Percentiles rank a stretch among this genome's conserved stretches.
These are phyloP conservation scores for Synanthedon tipuliformis DNA, from an alignment of 2,888 invertebrate genomes.

Conservation along the genomic window DNA sequence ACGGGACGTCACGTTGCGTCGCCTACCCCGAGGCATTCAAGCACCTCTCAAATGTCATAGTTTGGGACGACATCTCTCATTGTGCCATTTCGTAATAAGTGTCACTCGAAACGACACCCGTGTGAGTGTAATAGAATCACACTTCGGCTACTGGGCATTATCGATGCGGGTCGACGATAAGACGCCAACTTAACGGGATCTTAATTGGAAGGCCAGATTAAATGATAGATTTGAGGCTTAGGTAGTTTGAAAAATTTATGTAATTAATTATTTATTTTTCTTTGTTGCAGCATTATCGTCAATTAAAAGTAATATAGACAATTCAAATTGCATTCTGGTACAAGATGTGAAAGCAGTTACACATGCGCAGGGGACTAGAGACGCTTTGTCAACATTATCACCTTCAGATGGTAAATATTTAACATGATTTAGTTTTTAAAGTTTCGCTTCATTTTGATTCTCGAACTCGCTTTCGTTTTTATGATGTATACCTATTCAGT, in stretches of 20 bases:
- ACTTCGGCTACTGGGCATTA: conserved; percentile 44
- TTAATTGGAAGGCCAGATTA: conserved; percentile 44
- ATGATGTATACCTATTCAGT: neutral
- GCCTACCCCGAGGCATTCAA: conserved; percentile 34
- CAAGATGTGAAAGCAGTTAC: conserved; percentile 90
- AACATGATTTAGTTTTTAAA: neutral
- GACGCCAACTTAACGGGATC: conserved; percentile 40
- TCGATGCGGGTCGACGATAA: conserved; percentile 43
- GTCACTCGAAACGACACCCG: conserved; percentile 16
- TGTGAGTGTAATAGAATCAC: conserved; percentile 47
- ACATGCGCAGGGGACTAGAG: conserved; percentile 86
- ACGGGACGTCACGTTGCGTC: conserved; percentile 58
- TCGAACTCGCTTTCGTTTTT: neutral
- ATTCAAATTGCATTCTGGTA: conserved; percentile 89
- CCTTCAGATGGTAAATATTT: conserved; percentile 56
- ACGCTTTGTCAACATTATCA: conserved; percentile 70
- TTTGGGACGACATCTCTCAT: conserved; percentile 37
- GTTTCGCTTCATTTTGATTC: neutral
- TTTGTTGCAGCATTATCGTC: conserved; percentile 86
- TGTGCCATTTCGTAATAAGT: conserved; percentile 1
- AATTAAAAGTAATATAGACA: conserved; percentile 89
- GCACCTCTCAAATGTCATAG: conserved; percentile 28
- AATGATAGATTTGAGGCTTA: conserved; percentile 31
- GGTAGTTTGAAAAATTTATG: conserved; percentile 5
- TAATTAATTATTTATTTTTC: conserved; percentile 9